phyloP scores from a whole-genome alignment of 2,888 invertebrate species.

The Caenorhabditis uteleia region DNA sequence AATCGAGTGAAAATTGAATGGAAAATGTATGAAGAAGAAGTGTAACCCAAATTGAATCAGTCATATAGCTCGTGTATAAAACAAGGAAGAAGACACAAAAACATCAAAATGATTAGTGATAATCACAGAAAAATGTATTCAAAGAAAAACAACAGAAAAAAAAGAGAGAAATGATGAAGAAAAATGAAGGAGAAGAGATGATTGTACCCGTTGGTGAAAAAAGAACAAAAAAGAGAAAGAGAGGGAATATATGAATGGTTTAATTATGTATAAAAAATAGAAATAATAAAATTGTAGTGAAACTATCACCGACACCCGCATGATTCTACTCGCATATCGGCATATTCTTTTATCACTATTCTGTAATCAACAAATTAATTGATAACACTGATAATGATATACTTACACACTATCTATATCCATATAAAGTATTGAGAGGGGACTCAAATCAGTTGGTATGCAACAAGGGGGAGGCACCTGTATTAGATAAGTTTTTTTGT shows the following conservation, averaged over 20 bases:
- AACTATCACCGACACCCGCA: slow-evolving; percentile 80
- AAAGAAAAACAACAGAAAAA: not conserved
- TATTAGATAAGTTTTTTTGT: slow-evolving; percentile 17
- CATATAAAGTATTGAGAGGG: slow-evolving; percentile 94
- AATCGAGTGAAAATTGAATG: too few relatives aligned
- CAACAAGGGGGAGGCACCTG: slow-evolving; percentile 94
- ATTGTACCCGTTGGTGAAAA: not conserved
- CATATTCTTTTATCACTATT: slow-evolving; percentile 94
- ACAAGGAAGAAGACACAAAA: slow-evolving; percentile 4
- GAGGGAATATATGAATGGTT: not conserved
- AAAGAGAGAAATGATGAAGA: not conserved
- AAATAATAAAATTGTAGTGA: not conserved
- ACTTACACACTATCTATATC: slow-evolving; percentile 73
- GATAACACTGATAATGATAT: not conserved
- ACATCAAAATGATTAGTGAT: not conserved
- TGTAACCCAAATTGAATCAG: too few relatives aligned
- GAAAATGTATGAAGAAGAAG: too few relatives aligned
- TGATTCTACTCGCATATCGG: slow-evolving; percentile 94
- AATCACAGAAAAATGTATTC: not conserved
- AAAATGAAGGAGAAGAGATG: not conserved
- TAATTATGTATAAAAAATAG: not conserved
- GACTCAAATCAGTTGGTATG: slow-evolving; percentile 90
- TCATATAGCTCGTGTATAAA: too few relatives aligned
- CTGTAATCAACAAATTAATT: slow-evolving; percentile 79
- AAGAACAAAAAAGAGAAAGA: not conserved